Conservation (phyloP, 2,888 invertebrate genomes). For the Heliothis peltigera region DNA sequence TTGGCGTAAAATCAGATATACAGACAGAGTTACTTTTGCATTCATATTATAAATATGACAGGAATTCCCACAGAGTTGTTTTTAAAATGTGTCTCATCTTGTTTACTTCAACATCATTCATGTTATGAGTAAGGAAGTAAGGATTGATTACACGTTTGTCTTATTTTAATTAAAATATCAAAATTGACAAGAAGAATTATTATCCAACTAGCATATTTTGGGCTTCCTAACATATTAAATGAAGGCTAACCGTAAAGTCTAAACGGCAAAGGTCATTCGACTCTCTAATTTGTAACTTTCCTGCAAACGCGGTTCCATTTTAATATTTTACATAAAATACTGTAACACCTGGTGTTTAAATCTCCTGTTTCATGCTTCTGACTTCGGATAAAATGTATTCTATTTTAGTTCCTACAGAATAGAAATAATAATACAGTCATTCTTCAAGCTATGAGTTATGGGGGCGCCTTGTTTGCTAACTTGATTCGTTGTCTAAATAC, state of each 20-base stretch:
- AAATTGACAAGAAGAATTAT: slow-evolving; percentile 5
- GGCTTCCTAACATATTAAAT: slow-evolving; percentile 34
- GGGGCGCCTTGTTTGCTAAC: slow-evolving; percentile 17
- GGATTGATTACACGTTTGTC: too few relatives aligned
- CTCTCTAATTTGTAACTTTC: slow-evolving; percentile 78
- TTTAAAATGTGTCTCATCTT: too few relatives aligned
- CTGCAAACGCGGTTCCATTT: slow-evolving; percentile 71
- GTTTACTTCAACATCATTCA: too few relatives aligned
- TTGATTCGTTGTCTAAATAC: slow-evolving; percentile 21
- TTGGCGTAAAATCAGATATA: too few relatives aligned
- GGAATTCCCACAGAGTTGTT: too few relatives aligned
- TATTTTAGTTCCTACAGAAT: slow-evolving; percentile 59
- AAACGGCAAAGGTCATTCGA: slow-evolving; percentile 74
- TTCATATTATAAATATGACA: too few relatives aligned
- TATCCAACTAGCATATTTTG: slow-evolving; percentile 10
- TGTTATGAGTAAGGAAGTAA: too few relatives aligned
- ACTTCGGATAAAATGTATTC: slow-evolving; percentile 67
- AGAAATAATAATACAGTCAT: slow-evolving; percentile 52
- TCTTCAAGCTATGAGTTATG: slow-evolving; percentile 33
- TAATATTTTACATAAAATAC: slow-evolving; percentile 82
- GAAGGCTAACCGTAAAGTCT: slow-evolving; percentile 64
- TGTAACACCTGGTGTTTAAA: slow-evolving; percentile 79
- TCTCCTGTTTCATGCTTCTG: slow-evolving; percentile 72
- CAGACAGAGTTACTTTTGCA: too few relatives aligned
- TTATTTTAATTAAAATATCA: too few relatives aligned